Conservation (phyloP, 2,888 invertebrate genomes). For the Rhogogaster chlorosoma region DNA sequence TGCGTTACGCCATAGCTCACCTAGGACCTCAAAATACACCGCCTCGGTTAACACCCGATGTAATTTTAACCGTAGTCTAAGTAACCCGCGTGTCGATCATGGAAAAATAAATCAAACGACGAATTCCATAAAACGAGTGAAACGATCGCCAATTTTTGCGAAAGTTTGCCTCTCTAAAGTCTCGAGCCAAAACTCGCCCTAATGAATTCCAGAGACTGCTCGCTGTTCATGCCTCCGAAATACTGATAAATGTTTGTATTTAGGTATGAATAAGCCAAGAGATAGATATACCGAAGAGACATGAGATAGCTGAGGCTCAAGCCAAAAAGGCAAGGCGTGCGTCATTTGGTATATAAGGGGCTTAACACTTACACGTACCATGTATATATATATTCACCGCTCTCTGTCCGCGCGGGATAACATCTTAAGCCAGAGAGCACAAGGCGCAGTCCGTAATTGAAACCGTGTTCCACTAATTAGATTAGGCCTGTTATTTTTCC, state of each 20-base stretch:
- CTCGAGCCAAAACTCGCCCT: background rate
- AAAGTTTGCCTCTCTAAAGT: background rate
- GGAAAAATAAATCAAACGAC: background rate
- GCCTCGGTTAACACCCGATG: constrained; percentile 1
- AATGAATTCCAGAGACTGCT: constrained; percentile 4
- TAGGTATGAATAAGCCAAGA: constrained; percentile 2
- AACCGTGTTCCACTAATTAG: constrained; percentile 48
- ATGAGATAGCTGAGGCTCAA: background rate
- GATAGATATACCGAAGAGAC: constrained; percentile 16
- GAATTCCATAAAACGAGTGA: background rate
- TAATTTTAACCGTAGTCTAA: background rate
- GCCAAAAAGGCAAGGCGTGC: constrained; percentile 45
- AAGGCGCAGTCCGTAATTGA: constrained; percentile 48
- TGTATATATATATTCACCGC: background rate
- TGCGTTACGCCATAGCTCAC: background rate
- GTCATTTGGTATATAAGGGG: constrained; percentile 44
- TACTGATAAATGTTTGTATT: background rate
- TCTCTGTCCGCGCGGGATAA: constrained; percentile 41
- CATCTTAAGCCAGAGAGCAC: constrained; percentile 48
- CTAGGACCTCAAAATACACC: constrained; percentile 3
- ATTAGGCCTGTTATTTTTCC: constrained; percentile 19
- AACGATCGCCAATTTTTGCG: background rate
- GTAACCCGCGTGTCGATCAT: background rate
- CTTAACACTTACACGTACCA: constrained; percentile 25
- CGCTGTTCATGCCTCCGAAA: background rate